Evolutionary conservation across 2,888 invertebrate genomes (phyloP).

Genomic region (Germaria angustata): DNA sequence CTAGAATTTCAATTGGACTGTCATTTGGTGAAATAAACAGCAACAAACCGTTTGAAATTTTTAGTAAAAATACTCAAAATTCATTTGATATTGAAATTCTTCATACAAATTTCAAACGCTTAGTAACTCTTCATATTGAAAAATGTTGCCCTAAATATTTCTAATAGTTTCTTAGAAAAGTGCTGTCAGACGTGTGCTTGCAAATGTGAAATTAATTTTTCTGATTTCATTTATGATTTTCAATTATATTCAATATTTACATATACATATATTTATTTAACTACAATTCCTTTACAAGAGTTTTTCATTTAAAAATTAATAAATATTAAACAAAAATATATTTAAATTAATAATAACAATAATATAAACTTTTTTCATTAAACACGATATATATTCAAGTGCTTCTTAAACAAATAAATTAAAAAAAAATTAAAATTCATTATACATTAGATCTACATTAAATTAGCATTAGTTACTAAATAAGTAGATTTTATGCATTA

Average conservation of each 20-base stretch:
- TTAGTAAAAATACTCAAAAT: too few relatives aligned
- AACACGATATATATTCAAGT: slow-evolving; percentile 80
- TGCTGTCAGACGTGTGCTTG: too few relatives aligned
- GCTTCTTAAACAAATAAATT: slow-evolving; percentile 80
- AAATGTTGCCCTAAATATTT: too few relatives aligned
- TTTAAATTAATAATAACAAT: slow-evolving; percentile 68
- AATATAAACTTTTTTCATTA: slow-evolving; percentile 75
- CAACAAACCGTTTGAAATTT: too few relatives aligned
- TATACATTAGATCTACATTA: slow-evolving; percentile 64
- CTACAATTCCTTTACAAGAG: not conserved
- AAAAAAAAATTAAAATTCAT: slow-evolving; percentile 70
- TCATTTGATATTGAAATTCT: too few relatives aligned
- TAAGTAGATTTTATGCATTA: slow-evolving; percentile 67
- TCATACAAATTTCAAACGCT: too few relatives aligned
- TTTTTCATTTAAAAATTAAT: not conserved
- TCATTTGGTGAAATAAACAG: too few relatives aligned
- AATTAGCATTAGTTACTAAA: slow-evolving; percentile 71
- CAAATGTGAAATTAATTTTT: not conserved
- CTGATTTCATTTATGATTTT: not conserved
- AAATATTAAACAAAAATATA: slow-evolving; percentile 11
- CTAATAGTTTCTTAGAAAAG: not conserved
- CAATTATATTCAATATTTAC: too few relatives aligned
- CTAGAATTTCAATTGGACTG: too few relatives aligned
- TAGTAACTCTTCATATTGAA: too few relatives aligned
- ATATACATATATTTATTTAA: not conserved